A percentile compares a stretch with the other conserved stretches of the same genome.
Conservation (phyloP, 2,113 vertebrate species). For the Chiloscyllium plagiosum region DNA sequence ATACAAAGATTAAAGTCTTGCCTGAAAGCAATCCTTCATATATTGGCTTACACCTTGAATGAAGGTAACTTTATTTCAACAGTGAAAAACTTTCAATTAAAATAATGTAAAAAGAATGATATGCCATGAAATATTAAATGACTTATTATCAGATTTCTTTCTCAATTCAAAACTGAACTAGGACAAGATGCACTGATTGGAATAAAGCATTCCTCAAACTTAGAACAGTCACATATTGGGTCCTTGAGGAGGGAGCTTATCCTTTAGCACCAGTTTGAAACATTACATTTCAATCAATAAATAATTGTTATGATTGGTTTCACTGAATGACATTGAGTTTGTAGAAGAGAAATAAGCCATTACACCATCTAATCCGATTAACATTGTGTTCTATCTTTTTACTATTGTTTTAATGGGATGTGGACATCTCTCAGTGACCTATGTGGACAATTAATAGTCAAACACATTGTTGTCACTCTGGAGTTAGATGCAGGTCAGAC, state of each 20-base stretch:
- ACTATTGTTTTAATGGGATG: no score
- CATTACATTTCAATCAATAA: background rate
- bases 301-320: background rate
- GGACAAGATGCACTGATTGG: background rate
- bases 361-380: background rate
- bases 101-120: background rate
- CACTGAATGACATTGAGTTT: background rate
- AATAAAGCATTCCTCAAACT: background rate
- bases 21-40: background rate
- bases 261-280: background rate
- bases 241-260: background rate
- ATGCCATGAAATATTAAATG: background rate
- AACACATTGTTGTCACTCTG: no score
- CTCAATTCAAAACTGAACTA: background rate
- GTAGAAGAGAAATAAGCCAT: background rate
- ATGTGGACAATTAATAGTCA: no score
- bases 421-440: no score
- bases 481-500: no score
- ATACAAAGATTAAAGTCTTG: background rate
- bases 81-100: background rate
- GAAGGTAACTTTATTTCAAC: background rate
- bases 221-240: background rate
- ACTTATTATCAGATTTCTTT: background rate
- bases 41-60: background rate
- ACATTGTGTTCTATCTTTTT: background rate